These are phyloP conservation scores for Cephus rjabovi DNA, from an alignment of 2,888 invertebrate genomes.

Conservation along the genomic window DNA sequence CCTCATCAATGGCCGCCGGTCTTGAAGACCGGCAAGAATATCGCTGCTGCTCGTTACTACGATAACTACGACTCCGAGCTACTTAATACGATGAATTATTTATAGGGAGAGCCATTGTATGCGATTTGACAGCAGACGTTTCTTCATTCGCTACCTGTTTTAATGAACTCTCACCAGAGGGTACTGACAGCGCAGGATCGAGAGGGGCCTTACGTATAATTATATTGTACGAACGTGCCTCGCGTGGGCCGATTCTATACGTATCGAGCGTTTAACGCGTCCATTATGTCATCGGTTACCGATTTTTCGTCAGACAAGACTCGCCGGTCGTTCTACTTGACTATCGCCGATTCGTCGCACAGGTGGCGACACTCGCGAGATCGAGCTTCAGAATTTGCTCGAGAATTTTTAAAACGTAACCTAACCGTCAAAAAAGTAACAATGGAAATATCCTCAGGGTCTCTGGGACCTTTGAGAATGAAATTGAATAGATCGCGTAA, in stretches of 20 bases:
- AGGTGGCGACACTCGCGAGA: neutral
- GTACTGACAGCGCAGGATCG: neutral
- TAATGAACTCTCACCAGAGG: neutral
- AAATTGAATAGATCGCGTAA: neutral
- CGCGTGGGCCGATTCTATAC: neutral
- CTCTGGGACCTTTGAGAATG: neutral
- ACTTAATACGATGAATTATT: neutral
- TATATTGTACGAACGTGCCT: neutral
- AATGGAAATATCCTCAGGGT: neutral
- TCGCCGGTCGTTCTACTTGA: too few species aligned
- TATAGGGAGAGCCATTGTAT: neutral
- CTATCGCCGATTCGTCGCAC: neutral
- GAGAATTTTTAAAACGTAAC: neutral
- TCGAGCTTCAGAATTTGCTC: too few species aligned
- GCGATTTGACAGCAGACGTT: neutral
- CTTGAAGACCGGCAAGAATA: neutral
- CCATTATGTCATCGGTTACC: neutral
- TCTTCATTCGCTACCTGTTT: neutral
- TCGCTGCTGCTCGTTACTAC: neutral
- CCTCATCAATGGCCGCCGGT: neutral
- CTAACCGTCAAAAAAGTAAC: neutral
- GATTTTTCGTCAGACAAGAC: neutral
- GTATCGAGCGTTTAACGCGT: neutral
- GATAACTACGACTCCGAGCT: neutral
- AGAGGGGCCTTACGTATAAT: neutral